phyloP scores from a whole-genome alignment of 1,140 invertebrate species.

The Andricus grossulariae region DNA sequence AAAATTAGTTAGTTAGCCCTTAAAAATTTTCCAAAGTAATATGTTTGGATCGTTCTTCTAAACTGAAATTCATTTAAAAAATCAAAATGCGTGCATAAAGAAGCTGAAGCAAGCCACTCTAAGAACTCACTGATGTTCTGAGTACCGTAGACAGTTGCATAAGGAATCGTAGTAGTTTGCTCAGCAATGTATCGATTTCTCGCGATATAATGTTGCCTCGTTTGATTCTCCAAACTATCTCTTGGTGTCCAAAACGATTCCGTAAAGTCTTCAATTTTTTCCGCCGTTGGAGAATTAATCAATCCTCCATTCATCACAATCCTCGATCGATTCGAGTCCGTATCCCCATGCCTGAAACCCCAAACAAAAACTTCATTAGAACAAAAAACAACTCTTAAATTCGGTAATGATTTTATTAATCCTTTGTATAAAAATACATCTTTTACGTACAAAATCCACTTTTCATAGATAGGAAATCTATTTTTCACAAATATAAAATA shows the following conservation, averaged over 20 bases:
- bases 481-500: background rate
- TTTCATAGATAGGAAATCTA: background rate
- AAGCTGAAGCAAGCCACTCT: background rate
- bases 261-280: constrained; percentile 58
- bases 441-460: background rate
- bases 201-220: constrained; percentile 79
- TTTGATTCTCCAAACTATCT: constrained; percentile 70
- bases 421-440: background rate
- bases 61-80: background rate
- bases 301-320: constrained; percentile 43
- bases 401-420: background rate
- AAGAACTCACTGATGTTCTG: constrained; percentile 58
- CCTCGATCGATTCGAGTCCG: constrained; percentile 58
- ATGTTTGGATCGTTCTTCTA: background rate
- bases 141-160: constrained; percentile 67
- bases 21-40: too few relatives aligned
- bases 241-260: constrained; percentile 64
- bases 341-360: constrained; percentile 62
- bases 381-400: constrained; percentile 1
- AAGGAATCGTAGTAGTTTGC: constrained; percentile 64
- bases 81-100: background rate
- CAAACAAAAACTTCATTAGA: constrained; percentile 36
- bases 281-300: constrained; percentile 44
- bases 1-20: too few relatives aligned
- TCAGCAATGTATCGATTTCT: constrained; percentile 80